Evolutionary conservation across 2,113 vertebrate species (phyloP), one percentile per base, ranked within the genome.

Genomic region (Erpornis zantholeuca): DNA sequence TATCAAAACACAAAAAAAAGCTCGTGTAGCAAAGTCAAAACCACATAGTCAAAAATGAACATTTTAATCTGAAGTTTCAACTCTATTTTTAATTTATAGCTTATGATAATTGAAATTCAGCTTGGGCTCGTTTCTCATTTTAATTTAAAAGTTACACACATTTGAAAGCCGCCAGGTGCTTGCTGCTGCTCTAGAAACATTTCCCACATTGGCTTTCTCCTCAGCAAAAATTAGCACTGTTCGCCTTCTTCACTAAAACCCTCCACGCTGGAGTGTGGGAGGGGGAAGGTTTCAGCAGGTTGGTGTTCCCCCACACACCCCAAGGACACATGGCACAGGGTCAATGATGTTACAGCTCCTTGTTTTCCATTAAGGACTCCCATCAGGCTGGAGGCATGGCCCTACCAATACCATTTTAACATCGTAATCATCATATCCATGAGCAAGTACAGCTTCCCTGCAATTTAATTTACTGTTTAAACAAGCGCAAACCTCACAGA

Each of bases 391-490:
- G 36, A 79, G 66, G 52, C 6, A 6, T 12, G 60, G 76, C 38
- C 25, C 78, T 69, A 65, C 45, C 77, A 66, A 44, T 47, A 54
- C 54, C 65, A 40, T 29, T 40, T 28, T 38, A 92, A 63, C 64
- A 53, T 40, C 10, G 42, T 70, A 9, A 72, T 73, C 81, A 72
- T 54, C 35, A 14, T 27, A 50, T 35, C 64, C 1, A 1, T 12
- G 10, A 82, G 57, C 12, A 5, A 61, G 56, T 56, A 54, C 25
- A 75, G 38, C 56, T 93, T 78, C 29, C 40, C 54, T 21, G 2
- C 53, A 50, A 29, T 92, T 94, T 91, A 86, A 92, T 84, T 83
- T 70, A 86, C 83, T 66, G 75, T 90, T 94, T 64, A 86, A 90
- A 91, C 63, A 94, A 90, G 88, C 73, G 53, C 63, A 86, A 69